Conservation (phyloP, 2,113 vertebrate genomes). For the Seriola quinqueradiata region DNA sequence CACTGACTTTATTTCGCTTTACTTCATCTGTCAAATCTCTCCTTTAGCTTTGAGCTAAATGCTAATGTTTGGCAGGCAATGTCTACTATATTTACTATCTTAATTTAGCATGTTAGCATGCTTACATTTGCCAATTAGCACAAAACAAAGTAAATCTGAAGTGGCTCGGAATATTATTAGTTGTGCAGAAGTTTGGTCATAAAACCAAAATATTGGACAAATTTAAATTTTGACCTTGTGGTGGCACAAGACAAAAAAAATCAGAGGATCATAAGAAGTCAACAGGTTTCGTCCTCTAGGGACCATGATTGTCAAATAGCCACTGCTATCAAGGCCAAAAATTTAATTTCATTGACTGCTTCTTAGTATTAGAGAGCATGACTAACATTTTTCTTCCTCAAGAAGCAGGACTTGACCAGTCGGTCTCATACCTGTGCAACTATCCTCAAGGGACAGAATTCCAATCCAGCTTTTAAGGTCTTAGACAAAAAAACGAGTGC, state of each 20-base stretch:
- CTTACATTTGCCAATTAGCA: too few relatives aligned
- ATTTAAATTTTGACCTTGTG: neutral
- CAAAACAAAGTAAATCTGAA: too few relatives aligned
- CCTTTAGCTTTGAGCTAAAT: too few relatives aligned
- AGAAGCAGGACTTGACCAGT: too few relatives aligned
- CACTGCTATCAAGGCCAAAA: neutral
- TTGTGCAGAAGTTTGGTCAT: too few relatives aligned
- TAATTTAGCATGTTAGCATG: too few relatives aligned
- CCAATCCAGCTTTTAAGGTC: neutral
- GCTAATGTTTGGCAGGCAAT: too few relatives aligned
- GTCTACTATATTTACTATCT: too few relatives aligned
- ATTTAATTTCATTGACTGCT: neutral
- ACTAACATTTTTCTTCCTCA: neutral
- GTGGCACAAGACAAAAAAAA: neutral
- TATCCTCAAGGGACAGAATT: neutral
- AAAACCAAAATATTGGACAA: too few relatives aligned
- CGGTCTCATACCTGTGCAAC: neutral
- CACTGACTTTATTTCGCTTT: neutral
- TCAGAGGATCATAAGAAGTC: neutral
- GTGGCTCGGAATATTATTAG: too few relatives aligned
- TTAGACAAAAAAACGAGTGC: neutral
- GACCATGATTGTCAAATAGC: too few relatives aligned
- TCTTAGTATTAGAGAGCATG: neutral
- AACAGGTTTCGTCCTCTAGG: neutral
- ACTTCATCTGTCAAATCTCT: too few relatives aligned